Percentiles rank a stretch among this genome's conserved stretches.
phyloP scores from a whole-genome alignment of 2,797 vertebrate species.

The Chloroceryle amazona region DNA sequence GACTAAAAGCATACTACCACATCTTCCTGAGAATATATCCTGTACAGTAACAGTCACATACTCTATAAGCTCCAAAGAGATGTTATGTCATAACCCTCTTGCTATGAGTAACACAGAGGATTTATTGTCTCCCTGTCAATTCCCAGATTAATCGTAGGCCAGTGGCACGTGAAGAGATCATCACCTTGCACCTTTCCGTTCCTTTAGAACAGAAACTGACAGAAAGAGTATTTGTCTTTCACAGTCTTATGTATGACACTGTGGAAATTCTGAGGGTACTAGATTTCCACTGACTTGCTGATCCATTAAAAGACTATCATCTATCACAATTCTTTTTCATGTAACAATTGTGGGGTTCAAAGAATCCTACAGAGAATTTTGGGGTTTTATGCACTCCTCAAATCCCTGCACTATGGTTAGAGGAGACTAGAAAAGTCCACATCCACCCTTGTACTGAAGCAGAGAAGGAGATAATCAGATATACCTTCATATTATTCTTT shows the following conservation, averaged over 20 bases:
- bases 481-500: background rate
- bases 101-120: background rate
- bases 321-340: background rate
- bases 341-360: background rate
- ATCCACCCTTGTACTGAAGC: background rate
- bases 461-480: background rate
- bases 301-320: background rate
- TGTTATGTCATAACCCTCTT: background rate
- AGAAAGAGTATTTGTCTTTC: background rate
- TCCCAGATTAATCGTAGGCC: background rate
- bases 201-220: background rate
- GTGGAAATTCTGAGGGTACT: background rate
- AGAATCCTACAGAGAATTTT: background rate
- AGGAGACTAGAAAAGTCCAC: background rate
- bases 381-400: background rate
- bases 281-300: background rate
- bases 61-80: background rate
- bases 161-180: background rate
- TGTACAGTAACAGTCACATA: background rate
- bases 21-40: background rate
- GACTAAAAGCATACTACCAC: background rate
- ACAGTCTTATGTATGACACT: background rate
- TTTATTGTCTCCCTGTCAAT: background rate
- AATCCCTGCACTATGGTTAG: background rate
- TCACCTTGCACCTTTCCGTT: background rate